Evolutionary conservation across 2,113 vertebrate species (phyloP), one percentile per base, ranked within the genome.

Genomic region (Limanda limanda): DNA sequence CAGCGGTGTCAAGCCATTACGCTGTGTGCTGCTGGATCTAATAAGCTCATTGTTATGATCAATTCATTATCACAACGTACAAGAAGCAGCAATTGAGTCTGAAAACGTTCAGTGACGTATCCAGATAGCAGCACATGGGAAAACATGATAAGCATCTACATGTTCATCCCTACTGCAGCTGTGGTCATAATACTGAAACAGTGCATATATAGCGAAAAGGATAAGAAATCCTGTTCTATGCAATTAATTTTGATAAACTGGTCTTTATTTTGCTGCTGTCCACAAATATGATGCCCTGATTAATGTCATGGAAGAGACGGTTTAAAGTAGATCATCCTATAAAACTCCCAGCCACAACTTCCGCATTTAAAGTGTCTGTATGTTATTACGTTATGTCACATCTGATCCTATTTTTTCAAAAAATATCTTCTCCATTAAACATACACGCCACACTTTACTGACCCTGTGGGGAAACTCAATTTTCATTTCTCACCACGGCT

Each of bases 401-500:
- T 68, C 67, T 21, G 31, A 31, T 31, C 14, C 11, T 40, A 48
- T 54, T 14, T 1, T 14, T 12, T 20, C 9, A 4, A n/a, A 75
- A 72, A 56, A 58, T 9, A 17, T 37, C 37, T 17, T 27, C 35
- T 21, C 21, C 51, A 65, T 62, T n/a, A 66, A 69, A 72, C 56
- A 40, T 35, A 68, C 12, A 56, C 23, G 40, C 21, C 21, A 17
- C 25, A 58, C 37, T 82, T 59, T 15, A 56, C 37, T 62, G 70
- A 74, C 67, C 71, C 57, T 66, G 40, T 20, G 72, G 68, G 60
- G 57, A 87, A 74, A 71, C 42, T 70, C 74, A 77, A 47, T 76
- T 84, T 66, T 83, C 64, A 79, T 47, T 76, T 84, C 70, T 83
- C 64, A 65, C 61, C 71, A 42, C 67, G 68, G 56, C 72, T 78